phyloP scores from a whole-genome alignment of 2,888 invertebrate genomes.

The Sturmia bella region DNA sequence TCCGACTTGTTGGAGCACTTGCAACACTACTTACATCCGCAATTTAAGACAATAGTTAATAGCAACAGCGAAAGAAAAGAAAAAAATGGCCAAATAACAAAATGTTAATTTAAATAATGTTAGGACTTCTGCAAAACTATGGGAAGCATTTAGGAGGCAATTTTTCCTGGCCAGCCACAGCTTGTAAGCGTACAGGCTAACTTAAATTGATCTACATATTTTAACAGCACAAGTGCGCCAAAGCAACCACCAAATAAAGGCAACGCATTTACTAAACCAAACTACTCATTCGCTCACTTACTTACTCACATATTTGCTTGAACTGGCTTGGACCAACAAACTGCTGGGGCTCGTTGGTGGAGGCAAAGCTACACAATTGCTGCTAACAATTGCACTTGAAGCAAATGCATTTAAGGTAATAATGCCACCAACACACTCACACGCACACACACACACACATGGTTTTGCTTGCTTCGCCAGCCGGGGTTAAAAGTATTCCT shows the following conservation, averaged over 20 bases:
- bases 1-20: conserved; percentile 44
- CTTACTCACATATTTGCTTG: conserved; percentile 10
- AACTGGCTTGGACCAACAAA: neutral
- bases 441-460: neutral
- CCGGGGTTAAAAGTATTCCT: conserved; percentile 45
- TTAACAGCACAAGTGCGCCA: conserved; percentile 69
- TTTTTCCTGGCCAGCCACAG: conserved; percentile 45
- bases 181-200: neutral
- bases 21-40: conserved; percentile 25
- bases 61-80: neutral
- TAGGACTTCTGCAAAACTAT: conserved; percentile 68
- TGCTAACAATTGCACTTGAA: conserved; percentile 47
- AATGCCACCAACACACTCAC: neutral
- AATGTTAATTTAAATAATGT: conserved; percentile 68
- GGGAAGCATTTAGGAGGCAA: conserved; percentile 69
- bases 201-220: conserved; percentile 66
- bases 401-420: conserved; percentile 25
- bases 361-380: conserved; percentile 5
- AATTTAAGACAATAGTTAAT: conserved; percentile 14
- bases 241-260: conserved; percentile 66
- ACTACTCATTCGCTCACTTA: too few relatives aligned
- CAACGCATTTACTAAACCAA: conserved; percentile 66
- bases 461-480: neutral
- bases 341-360: neutral
- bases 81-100: conserved; percentile 42